Percentiles rank a stretch among this genome's conserved stretches.
Evolutionary conservation across 1,140 invertebrate genomes (phyloP).

Genomic region (Achatina immaculata): DNA sequence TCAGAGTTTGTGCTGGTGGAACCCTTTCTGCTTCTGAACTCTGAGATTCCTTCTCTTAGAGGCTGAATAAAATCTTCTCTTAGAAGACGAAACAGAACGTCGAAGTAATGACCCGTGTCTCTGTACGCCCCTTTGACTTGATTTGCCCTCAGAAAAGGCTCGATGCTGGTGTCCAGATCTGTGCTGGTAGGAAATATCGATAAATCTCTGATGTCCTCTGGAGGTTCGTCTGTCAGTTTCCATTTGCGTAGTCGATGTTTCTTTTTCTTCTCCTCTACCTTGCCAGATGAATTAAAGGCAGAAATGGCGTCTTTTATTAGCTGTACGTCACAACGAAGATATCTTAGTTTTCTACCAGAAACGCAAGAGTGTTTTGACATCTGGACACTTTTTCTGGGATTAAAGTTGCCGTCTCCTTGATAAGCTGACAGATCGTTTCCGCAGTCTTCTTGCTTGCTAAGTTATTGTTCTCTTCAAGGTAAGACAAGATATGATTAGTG

Average conservation of each 20-base stretch:
- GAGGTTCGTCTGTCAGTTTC: conserved; percentile 53
- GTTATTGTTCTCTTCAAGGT: neutral
- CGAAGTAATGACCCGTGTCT: conserved; percentile 78
- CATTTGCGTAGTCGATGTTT: too few species aligned
- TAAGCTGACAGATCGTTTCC: neutral
- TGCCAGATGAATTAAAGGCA: too few species aligned
- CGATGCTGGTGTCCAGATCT: conserved; percentile 55
- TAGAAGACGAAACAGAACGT: conserved; percentile 83
- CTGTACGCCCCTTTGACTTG: conserved; percentile 76
- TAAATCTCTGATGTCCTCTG: conserved; percentile 64
- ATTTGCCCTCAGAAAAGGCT: conserved; percentile 74
- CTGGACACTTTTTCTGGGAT: neutral
- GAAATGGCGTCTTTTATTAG: too few species aligned
- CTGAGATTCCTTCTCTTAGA: conserved; percentile 67
- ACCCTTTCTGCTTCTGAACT: conserved; percentile 37
- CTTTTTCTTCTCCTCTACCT: too few species aligned
- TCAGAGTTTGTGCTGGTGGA: neutral
- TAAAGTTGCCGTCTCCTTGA: neutral
- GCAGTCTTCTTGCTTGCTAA: neutral
- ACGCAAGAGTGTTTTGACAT: neutral
- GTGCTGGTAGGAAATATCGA: conserved; percentile 57
- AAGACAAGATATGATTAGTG: neutral
- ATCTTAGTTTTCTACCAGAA: neutral
- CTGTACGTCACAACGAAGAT: neutral
- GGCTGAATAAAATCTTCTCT: conserved; percentile 78